Percentiles rank a stretch among this genome's conserved stretches.
phyloP scores from a whole-genome alignment of 2,797 vertebrate species.

The Gymnothorax reevesii region DNA sequence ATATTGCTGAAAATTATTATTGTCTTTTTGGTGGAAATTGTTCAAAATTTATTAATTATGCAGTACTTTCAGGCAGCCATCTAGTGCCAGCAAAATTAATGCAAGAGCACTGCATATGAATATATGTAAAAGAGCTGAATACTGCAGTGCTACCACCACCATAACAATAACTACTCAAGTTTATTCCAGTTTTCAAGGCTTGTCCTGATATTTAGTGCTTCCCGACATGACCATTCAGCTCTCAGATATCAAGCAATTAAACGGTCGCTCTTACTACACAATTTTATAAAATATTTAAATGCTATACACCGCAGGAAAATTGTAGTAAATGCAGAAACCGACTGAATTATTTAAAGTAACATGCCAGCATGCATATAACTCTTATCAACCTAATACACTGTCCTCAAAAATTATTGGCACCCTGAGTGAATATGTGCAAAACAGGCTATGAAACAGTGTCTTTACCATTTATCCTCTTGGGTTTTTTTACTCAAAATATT shows the following conservation, averaged over 20 bases:
- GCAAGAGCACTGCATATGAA: neutral
- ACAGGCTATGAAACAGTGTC: too few species aligned
- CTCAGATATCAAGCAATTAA: neutral
- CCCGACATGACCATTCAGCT: neutral
- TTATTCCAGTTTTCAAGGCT: neutral
- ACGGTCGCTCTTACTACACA: neutral
- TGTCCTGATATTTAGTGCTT: neutral
- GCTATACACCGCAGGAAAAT: neutral
- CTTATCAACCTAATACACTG: neutral
- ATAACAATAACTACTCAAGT: neutral
- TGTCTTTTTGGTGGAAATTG: constrained; percentile 5
- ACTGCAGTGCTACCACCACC: neutral
- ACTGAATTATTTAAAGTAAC: neutral
- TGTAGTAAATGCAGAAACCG: neutral
- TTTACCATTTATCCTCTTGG: too few species aligned
- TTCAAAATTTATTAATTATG: neutral
- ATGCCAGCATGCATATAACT: neutral
- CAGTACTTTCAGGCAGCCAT: neutral
- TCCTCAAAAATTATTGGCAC: too few species aligned
- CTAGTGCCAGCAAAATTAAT: neutral
- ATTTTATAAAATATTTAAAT: neutral
- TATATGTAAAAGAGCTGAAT: neutral
- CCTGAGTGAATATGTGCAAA: too few species aligned
- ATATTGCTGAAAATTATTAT: neutral
- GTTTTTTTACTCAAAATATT: too few species aligned